These are phyloP conservation scores for Lophius americanus DNA, from an alignment of 2,797 vertebrate genomes.

Conservation along the genomic window DNA sequence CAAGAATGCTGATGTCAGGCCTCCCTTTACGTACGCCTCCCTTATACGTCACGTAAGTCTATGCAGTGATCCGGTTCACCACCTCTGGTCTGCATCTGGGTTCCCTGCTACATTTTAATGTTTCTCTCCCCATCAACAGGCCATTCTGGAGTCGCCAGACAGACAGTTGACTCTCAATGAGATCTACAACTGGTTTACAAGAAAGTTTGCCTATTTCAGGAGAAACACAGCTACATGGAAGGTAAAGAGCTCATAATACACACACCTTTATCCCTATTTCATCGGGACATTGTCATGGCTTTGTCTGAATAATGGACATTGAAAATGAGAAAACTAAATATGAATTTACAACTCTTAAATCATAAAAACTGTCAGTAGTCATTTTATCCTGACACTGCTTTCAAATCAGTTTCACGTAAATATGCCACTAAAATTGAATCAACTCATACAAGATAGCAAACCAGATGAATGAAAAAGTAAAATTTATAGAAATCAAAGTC, in stretches of 20 bases:
- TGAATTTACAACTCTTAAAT: not conserved
- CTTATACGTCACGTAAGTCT: conserved; percentile 96
- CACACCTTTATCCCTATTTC: not conserved
- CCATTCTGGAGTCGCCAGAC: conserved; percentile 98
- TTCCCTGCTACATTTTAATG: conserved; percentile 26
- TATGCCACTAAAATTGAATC: not conserved
- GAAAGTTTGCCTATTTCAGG: conserved; percentile 99
- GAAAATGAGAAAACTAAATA: not conserved
- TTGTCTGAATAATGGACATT: not conserved
- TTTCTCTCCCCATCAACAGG: conserved; percentile 74
- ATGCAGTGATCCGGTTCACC: not conserved
- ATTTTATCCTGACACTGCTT: not conserved
- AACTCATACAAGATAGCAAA: not conserved
- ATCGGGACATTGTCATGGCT: not conserved
- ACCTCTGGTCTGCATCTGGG: not conserved
- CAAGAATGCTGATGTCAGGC: conserved; percentile 98
- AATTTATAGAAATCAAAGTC: conserved; percentile 18
- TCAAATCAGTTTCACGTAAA: not conserved
- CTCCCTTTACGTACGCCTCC: conserved; percentile 97
- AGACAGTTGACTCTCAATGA: conserved; percentile 98
- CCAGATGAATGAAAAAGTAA: not conserved
- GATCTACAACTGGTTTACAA: conserved; percentile 99
- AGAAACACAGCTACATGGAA: conserved; percentile 99
- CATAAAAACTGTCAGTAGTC: not conserved
- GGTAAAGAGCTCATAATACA: conserved; percentile 81